Percentiles rank a stretch among this genome's conserved stretches.
These are phyloP conservation scores for Arrhamphus sclerolepis DNA, from an alignment of 2,797 vertebrate genomes.

Conservation along the genomic window DNA sequence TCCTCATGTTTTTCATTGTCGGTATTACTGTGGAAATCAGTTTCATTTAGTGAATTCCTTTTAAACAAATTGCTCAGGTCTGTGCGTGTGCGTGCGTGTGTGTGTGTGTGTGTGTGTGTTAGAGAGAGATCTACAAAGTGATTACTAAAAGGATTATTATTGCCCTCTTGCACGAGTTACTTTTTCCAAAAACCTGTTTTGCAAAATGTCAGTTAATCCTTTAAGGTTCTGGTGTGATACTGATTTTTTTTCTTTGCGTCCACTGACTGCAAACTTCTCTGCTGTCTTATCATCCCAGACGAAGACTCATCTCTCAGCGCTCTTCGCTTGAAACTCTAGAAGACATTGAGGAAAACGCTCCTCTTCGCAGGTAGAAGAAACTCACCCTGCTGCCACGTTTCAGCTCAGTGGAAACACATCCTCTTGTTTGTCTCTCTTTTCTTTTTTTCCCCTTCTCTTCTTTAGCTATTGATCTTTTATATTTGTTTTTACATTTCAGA, in stretches of 20 bases:
- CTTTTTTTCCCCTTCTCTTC: background rate
- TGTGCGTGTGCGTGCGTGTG: no score
- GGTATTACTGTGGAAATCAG: slow-evolving; percentile 1
- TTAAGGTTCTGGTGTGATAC: background rate
- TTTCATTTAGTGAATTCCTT: slow-evolving; percentile 16
- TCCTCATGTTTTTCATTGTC: slow-evolving; percentile 4
- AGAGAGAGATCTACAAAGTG: no score
- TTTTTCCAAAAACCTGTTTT: no score
- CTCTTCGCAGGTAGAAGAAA: slow-evolving; percentile 87
- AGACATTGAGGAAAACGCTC: slow-evolving; percentile 98
- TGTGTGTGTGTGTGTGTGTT: background rate
- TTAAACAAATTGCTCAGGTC: slow-evolving; percentile 30
- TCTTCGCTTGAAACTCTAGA: slow-evolving; percentile 98
- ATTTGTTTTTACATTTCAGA: slow-evolving; percentile 68
- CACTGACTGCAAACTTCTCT: slow-evolving; percentile 12
- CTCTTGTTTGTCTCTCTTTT: slow-evolving; percentile 1
- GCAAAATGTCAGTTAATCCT: no score
- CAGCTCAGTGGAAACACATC: background rate
- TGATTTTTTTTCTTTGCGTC: slow-evolving; percentile 16
- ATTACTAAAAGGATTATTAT: background rate
- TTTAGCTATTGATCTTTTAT: slow-evolving; percentile 18
- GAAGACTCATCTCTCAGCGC: slow-evolving; percentile 95
- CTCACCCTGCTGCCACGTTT: background rate
- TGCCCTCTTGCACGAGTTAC: background rate
- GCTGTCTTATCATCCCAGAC: slow-evolving; percentile 74